Base-by-base conservation (phyloP, 2,113 vertebrate species). In the Dissostichus mawsoni region DNA sequence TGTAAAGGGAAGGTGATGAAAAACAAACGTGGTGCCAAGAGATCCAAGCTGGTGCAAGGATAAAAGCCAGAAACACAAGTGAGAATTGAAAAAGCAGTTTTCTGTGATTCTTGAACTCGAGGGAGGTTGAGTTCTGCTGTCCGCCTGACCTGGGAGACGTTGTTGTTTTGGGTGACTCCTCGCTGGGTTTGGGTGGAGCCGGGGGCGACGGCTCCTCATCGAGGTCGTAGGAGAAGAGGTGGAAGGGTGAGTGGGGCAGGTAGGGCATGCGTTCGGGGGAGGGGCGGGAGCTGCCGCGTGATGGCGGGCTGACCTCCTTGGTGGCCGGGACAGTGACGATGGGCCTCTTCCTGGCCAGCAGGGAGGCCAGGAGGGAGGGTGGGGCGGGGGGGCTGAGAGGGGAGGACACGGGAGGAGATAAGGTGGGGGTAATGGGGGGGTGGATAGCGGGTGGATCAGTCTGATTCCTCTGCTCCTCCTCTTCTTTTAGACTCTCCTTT, bases 201-300 rank as follows among this genome's bases (percentile, higher is more conserved):
- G 79, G 29, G 3, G 78, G 53, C 0, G 88, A 66, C 4, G 83
- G 76, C 64, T 93, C 90, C 62, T 98, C 96, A 48, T 97, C 94
- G 36, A 98, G 93, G 92, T 99, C 97, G 0, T 99, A 98, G 0
- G 97, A 98, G 90, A 98, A 99, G 80, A 99, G 97, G 86, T 98
- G 97, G 87, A 99, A 98, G 80, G 97, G 97, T 11, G 95, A 95
- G 86, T 98, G 97, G 13, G 96, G 97, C 72, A 97, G 93, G 69
- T 99, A 99, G 77, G 97, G 97, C 79, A 98, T 93, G 75, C 92
- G 96, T 74, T 96, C 95, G 82, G 82, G 0, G 87, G 92, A 45
- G 25, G 69, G 76, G 0, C 41, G 74, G 77, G 94, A 84, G 91
- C 82, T 85, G 88, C 94, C 94, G 2, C 95, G 95, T 1, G 91